Base-by-base conservation (phyloP, 2,888 invertebrate genomes). In the Adineta ricciae region DNA sequence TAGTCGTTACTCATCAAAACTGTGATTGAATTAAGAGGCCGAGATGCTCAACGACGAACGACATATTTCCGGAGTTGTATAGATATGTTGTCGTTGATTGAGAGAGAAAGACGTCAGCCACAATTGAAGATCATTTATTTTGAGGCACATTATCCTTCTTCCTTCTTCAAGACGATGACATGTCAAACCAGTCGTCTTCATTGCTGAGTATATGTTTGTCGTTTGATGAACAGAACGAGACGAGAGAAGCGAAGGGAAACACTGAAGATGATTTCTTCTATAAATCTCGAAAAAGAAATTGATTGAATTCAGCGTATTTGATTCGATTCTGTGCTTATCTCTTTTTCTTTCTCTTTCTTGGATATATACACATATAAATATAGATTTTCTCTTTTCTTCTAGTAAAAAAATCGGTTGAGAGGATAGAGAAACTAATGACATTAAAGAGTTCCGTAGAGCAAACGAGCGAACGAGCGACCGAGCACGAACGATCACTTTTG, bases 401-500 rank as follows among this genome's bases (percentile, higher is more conserved):
- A 19, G 32, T 32, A 64, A 64, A 50, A 50, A 64, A 64, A 64
- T 64, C 64, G 19, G 64, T 27, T 64, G 9, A 64, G 19, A 64
- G 64, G 32, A 64, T 64, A 78, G 78, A 78, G 78, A 78, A 38
- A 78, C 41, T 78, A 78, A 78, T 78, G 78, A 78, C 41, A 78
- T 78, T 78, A 78, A 78, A 78, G 38, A 78, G 78, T 78, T 78
- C 78, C 19, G 32, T 41, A 78, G 78, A 78, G 38, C 38, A 24
- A 73, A 21, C 19, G 24, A 38, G 38, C 32, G 73, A 78, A 32
- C 64, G 78, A 78, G 41, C 41, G n/a, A 41, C 19, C 24, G 41
- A 41, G 41, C 78, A 41, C 38, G 78, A 78, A 78, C 78, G 78
- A 78, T 78, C 41, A 64, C 64, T 64, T 64, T 64, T 64, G 64